phyloP scores from a whole-genome alignment of 1,140 invertebrate genomes.

The Musca domestica region DNA sequence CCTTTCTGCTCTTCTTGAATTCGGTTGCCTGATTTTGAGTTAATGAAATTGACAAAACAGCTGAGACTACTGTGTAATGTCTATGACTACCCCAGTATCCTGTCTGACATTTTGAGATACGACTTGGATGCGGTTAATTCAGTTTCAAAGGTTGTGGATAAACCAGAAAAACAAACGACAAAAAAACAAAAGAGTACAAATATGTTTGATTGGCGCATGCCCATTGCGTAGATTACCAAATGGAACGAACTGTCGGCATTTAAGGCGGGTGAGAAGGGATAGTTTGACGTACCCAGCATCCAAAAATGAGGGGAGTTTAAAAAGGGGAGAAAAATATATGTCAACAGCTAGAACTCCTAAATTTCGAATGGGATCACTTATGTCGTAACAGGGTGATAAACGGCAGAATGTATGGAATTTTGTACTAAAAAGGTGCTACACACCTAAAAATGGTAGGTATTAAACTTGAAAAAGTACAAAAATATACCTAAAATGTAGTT shows the following conservation, averaged over 20 bases:
- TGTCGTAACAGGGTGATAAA: too few species aligned
- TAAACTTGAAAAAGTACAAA: too few species aligned
- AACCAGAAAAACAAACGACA: not conserved
- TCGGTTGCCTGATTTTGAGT: not conserved
- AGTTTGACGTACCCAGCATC: not conserved
- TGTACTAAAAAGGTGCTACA: too few species aligned
- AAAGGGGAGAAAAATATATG: not conserved
- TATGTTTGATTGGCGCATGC: slow-evolving; percentile 26
- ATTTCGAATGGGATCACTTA: too few species aligned
- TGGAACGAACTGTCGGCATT: not conserved
- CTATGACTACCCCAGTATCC: not conserved
- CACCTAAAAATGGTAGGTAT: too few species aligned
- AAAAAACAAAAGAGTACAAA: not conserved
- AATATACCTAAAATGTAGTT: too few species aligned
- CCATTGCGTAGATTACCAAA: slow-evolving; percentile 7
- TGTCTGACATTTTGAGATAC: slow-evolving; percentile 15
- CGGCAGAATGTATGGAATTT: too few species aligned
- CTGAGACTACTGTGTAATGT: not conserved
- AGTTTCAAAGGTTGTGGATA: slow-evolving; percentile 2
- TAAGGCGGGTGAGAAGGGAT: too few species aligned
- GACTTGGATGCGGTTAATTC: slow-evolving; percentile 4
- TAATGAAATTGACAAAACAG: slow-evolving; percentile 22
- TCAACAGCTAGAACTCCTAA: not conserved
- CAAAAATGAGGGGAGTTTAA: not conserved
- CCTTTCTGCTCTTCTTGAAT: not conserved